Base-by-base conservation (phyloP, 2,113 vertebrate genomes). In the Eulemur rufifrons region DNA sequence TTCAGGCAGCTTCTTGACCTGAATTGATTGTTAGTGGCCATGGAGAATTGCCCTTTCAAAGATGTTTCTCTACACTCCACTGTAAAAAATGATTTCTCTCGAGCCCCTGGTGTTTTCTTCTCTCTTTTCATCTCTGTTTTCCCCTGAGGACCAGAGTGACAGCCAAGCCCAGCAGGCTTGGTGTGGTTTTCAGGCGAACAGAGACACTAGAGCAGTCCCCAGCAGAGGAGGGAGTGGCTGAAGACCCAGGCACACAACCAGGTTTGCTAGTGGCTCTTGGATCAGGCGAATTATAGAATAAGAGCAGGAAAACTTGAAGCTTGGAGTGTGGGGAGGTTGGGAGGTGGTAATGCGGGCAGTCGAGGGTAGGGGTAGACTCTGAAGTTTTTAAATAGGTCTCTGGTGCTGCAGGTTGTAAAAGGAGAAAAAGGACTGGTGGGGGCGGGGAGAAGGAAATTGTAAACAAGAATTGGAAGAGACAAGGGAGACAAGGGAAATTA, bases 41-140 rank as follows among this genome's bases (percentile, higher is more conserved):
- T 23, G 27, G 94, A 95, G 91, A 95, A 91, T 87, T 86, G 68
- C 94, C 73, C 74, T 96, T 91, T 95, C 77, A 93, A 91, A 96
- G 88, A 47, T 76, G 42, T 94, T 94, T 96, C 86, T 86, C n/a
- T 89, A 1, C 3, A 83, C 69, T 89, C 68, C 27, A 50, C 59
- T 88, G 37, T 74, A 69, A 90, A 93, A 96, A 87, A 47, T 91
- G 86, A 86, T 93, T 97, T 97, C 81, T 96, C 47, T 87, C 12
- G 11, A 92, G 66, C 42, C 15, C 10, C 25, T 37, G 45, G 34
- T 85, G 21, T 88, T 76, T 96, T 88, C 37, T 96, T 88, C 54
- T 84, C 34, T 94, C 32, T 96, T 74, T 96, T 84, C 45, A 77
- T 93, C 86, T 94, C 87, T 56, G 11, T 94, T 93, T 88, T 78